Conservation (phyloP, 2,888 invertebrate species). For the Strigamia maritima region DNA sequence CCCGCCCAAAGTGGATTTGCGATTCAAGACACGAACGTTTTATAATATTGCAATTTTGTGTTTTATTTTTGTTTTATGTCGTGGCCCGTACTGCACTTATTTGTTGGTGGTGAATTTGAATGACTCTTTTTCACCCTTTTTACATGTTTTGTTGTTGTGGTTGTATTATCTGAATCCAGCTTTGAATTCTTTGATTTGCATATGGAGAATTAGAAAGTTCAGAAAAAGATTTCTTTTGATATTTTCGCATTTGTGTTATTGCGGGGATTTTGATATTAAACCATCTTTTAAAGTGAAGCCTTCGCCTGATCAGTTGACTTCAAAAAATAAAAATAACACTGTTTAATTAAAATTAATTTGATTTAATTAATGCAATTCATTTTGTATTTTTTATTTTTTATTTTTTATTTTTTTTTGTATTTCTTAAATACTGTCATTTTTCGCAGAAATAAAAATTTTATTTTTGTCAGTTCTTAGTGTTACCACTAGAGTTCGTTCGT, state of each 20-base stretch:
- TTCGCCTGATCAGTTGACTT: not conserved
- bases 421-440: too few species aligned
- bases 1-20: conserved; percentile 41
- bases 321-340: not conserved
- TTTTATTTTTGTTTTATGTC: conserved; percentile 46
- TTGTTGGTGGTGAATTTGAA: conserved; percentile 43
- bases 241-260: not conserved
- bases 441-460: too few species aligned
- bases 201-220: conserved; percentile 47
- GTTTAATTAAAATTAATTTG: not conserved
- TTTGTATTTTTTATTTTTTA: too few species aligned
- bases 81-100: conserved; percentile 46
- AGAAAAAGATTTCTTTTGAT: not conserved
- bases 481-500: not conserved
- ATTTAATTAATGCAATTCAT: not conserved
- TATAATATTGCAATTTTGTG: conserved; percentile 48
- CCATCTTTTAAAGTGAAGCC: not conserved
- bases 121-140: conserved; percentile 28
- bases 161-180: conserved; percentile 47
- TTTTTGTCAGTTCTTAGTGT: not conserved
- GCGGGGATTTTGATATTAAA: not conserved
- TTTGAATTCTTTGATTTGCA: conserved; percentile 48
- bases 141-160: conserved; percentile 44
- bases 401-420: too few species aligned
- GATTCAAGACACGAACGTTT: conserved; percentile 49